These are phyloP conservation scores for Piprites chloris DNA, from an alignment of 2,113 vertebrate genomes.

Conservation along the genomic window DNA sequence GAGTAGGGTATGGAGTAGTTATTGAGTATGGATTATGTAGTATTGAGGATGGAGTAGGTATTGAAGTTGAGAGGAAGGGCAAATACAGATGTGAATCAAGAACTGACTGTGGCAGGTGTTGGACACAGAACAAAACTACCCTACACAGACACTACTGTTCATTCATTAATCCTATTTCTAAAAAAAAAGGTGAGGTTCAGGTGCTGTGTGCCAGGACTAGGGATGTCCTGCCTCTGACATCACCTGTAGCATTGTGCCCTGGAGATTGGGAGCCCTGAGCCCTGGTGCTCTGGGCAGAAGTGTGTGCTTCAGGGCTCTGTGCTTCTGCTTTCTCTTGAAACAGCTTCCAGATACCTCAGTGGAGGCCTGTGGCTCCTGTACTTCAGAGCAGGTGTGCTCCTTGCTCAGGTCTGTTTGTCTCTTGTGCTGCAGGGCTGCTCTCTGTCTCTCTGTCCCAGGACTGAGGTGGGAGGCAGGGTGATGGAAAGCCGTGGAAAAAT, in stretches of 20 bases:
- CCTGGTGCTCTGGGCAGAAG: not conserved
- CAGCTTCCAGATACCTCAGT: not conserved
- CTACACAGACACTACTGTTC: not conserved
- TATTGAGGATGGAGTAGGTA: not conserved
- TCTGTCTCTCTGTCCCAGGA: not conserved
- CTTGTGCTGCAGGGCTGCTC: not conserved
- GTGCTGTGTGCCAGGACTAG: not conserved
- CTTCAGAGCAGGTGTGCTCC: not conserved
- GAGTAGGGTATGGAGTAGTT: no score
- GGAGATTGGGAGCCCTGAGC: accelerated
- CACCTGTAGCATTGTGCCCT: not conserved
- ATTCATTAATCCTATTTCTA: not conserved
- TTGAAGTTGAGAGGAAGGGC: not conserved
- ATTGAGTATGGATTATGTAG: no score
- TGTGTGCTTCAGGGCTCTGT: not conserved
- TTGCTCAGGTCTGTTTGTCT: not conserved
- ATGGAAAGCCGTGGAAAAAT: not conserved
- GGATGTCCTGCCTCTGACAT: not conserved
- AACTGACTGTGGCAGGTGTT: not conserved
- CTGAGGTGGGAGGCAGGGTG: not conserved
- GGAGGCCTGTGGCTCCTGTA: not conserved
- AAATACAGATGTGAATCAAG: not conserved
- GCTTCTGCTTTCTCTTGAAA: not conserved
- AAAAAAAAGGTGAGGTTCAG: not conserved
- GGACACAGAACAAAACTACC: not conserved